Base-by-base conservation (phyloP, 2,888 invertebrate species). In the Rhamphomyia laevipes region DNA sequence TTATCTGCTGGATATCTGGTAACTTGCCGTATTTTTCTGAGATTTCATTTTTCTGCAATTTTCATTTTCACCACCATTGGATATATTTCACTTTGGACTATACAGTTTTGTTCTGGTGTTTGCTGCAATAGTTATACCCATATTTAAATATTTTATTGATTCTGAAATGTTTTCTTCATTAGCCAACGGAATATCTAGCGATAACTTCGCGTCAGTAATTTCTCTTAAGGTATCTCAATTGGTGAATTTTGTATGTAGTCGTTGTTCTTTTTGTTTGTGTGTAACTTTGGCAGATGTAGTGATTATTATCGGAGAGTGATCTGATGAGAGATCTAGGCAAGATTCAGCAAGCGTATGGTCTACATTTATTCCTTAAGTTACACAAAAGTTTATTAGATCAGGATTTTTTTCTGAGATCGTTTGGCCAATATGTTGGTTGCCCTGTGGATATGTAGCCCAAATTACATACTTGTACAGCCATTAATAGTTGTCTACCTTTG, bases 391-490 rank as follows among this genome's bases (percentile, higher is more conserved):
- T 16, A 53, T 16, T 9, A 55, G 37, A 35, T 53, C 47, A 1
- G 51, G 52, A 46, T 46, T 45, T 41, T 54, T n/a, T 51, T 15
- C 11, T 45, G 5, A 44, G 37, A 40, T 51, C 48, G 11, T 45
- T 41, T 11, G 49, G 52, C 52, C 53, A 51, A 42, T 53, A 53
- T 4, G 53, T 52, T 10, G 52, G 55, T 9, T 43, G 46, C 10
- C 51, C 53, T 13, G 52, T 43, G 12, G 50, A 54, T 4, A 52
- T 11, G 23, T 48, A n/a, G 2, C 31, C 47, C n/a, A 44, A 49
- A n/a, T 51, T 50, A 0, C 47, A 48, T 11, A 49, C 41, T 44
- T 16, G 23, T 18, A 54, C 42, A n/a, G 46, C 49, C 42, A 33
- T 43, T 10, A 35, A 47, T 4, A 51, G 47, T 37, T 51, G 46